Conservation (phyloP, 2,797 vertebrate genomes). For the Myotis pilosus region DNA sequence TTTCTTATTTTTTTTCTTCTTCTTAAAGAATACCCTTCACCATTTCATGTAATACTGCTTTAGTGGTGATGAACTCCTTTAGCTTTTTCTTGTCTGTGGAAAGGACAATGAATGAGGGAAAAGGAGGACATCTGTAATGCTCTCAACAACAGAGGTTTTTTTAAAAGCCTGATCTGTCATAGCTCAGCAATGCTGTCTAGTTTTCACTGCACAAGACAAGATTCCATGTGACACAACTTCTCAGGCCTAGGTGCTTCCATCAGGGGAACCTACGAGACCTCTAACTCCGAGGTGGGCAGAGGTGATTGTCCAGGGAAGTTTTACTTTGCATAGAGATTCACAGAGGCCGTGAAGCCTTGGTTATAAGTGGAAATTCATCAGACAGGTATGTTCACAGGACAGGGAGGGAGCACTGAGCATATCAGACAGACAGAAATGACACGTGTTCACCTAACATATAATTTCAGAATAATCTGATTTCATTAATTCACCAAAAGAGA, state of each 20-base stretch:
- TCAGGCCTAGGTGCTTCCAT: background rate
- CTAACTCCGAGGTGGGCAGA: background rate
- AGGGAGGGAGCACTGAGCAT: background rate
- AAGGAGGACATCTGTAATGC: too few species aligned
- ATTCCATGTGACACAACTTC: background rate
- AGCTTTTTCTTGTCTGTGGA: too few species aligned
- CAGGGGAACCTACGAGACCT: background rate
- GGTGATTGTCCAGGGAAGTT: background rate
- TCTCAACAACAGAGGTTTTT: too few species aligned
- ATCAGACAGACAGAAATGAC: background rate
- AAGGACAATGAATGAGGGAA: too few species aligned
- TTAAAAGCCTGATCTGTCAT: background rate
- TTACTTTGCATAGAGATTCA: background rate
- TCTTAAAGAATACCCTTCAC: too few species aligned
- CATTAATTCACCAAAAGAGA: background rate
- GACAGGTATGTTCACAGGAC: background rate
- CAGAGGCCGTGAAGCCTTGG: background rate
- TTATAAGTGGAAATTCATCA: background rate
- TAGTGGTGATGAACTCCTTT: too few species aligned
- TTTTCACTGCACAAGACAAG: background rate
- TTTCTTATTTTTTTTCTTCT: too few species aligned
- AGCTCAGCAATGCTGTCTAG: background rate
- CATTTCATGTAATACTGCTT: too few species aligned
- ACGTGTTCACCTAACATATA: background rate
- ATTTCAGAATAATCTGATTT: slow-evolving; percentile 5